Evolutionary conservation across 1,140 invertebrate species (phyloP).

Genomic region (Sinonovacula constricta): DNA sequence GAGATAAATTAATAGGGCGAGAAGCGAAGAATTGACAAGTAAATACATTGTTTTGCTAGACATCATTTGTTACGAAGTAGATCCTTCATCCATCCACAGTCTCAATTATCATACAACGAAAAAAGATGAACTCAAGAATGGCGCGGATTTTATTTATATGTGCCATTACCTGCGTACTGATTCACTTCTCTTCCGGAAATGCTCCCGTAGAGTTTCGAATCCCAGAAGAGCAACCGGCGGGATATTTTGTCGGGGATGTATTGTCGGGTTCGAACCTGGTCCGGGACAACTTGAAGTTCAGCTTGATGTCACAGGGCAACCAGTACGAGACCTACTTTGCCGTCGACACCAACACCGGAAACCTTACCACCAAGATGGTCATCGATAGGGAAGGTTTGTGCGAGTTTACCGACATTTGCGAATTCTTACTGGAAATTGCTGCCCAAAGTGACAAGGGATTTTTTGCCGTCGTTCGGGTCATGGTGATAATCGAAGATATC

Average conservation of each 20-base stretch:
- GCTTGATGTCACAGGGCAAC: constrained; percentile 14
- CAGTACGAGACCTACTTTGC: constrained; percentile 79
- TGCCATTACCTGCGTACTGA: neutral
- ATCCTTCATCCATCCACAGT: constrained; percentile 21
- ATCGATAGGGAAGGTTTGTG: constrained; percentile 72
- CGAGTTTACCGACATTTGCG: constrained; percentile 61
- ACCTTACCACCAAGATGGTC: constrained; percentile 51
- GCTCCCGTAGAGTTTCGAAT: constrained; percentile 35
- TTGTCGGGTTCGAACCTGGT: constrained; percentile 24
- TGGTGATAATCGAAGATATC: constrained; percentile 64
- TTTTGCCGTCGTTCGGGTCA: constrained; percentile 62
- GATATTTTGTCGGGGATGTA: constrained; percentile 29
- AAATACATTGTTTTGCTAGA: constrained; percentile 11
- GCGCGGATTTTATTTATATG: constrained; percentile 4
- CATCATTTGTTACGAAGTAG: constrained; percentile 3
- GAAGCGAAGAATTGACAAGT: too few species aligned
- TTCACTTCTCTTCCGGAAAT: neutral
- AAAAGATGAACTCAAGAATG: neutral
- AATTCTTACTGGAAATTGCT: constrained; percentile 60
- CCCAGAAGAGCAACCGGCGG: constrained; percentile 17
- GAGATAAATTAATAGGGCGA: too few species aligned
- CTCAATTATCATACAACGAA: neutral
- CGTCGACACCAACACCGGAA: constrained; percentile 60
- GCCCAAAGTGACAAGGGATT: constrained; percentile 62
- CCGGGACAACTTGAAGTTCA: constrained; percentile 28